A percentile compares a stretch with the other conserved stretches of the same genome.
phyloP scores from a whole-genome alignment of 2,113 vertebrate species.

The Abramis brama region DNA sequence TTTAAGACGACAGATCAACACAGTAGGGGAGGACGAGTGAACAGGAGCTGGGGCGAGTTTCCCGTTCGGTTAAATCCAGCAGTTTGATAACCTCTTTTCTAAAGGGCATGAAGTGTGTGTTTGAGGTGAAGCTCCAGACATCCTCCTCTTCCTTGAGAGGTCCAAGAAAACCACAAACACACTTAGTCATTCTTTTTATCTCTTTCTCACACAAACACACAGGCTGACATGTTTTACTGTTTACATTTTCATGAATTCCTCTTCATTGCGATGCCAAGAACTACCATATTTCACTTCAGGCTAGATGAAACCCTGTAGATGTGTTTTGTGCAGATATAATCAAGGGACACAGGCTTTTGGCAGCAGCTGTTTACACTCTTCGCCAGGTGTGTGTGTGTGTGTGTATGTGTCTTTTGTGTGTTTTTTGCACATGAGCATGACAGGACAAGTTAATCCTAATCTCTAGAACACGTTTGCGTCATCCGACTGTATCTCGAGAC shows the following conservation, averaged over 20 bases:
- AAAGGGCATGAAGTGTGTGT: background rate
- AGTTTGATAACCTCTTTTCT: conserved; percentile 1
- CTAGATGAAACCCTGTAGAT: background rate
- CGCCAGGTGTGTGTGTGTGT: conserved; percentile 35
- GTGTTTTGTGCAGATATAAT: conserved; percentile 40
- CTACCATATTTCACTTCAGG: background rate
- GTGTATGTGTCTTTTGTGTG: background rate
- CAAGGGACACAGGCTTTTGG: background rate
- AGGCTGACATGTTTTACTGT: background rate
- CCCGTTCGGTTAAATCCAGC: background rate
- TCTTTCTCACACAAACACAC: conserved; percentile 12
- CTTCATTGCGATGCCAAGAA: background rate
- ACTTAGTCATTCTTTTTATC: conserved; percentile 42
- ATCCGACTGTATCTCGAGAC: conserved; percentile 4
- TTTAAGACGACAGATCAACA: background rate
- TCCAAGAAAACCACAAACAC: conserved; percentile 8
- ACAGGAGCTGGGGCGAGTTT: background rate
- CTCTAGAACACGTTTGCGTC: conserved; percentile 30
- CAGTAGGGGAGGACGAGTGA: no score
- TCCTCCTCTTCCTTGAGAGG: conserved; percentile 25
- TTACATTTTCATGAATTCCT: conserved; percentile 7
- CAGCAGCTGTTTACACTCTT: conserved; percentile 29
- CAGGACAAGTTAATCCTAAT: conserved; percentile 36
- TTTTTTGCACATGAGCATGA: conserved; percentile 20
- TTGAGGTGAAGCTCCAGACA: conserved; percentile 37